Percentiles rank a stretch among this genome's conserved stretches.
These are phyloP conservation scores for Lamprotornis superbus DNA, from an alignment of 2,113 vertebrate genomes.

Conservation along the genomic window DNA sequence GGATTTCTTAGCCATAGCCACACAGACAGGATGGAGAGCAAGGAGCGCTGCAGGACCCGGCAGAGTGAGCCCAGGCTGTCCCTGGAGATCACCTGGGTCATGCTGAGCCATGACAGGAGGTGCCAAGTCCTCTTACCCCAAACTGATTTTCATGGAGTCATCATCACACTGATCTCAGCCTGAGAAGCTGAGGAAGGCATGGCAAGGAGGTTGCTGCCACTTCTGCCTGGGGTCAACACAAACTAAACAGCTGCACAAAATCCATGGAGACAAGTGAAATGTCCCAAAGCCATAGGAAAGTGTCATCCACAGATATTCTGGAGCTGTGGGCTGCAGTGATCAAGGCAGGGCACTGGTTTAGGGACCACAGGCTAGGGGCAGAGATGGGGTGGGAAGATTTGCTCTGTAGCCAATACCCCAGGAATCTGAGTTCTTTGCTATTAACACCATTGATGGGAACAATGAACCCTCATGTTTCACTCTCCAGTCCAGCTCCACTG, in stretches of 20 bases:
- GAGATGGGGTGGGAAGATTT: neutral
- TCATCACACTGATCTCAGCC: neutral
- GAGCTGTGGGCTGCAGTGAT: neutral
- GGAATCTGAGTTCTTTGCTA: neutral
- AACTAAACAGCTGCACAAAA: neutral
- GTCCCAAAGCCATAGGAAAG: neutral
- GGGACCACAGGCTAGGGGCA: neutral
- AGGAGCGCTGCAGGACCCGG: neutral
- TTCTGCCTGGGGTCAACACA: neutral
- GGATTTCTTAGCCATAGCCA: neutral
- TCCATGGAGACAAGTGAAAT: neutral
- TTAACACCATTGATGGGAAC: neutral
- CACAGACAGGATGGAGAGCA: neutral
- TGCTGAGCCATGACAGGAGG: neutral
- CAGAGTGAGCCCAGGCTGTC: neutral
- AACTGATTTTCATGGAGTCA: neutral
- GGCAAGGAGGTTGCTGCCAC: neutral
- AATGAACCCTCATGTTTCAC: neutral
- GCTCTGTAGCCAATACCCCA: rapidly evolving
- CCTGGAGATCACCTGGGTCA: neutral
- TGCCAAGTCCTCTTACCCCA: neutral
- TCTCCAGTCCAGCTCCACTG: neutral
- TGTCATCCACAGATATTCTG: neutral
- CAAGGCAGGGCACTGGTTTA: neutral
- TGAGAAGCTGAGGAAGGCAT: neutral